A percentile compares a stretch with the other conserved stretches of the same genome.
Evolutionary conservation across 2,888 invertebrate genomes (phyloP).

Genomic region (Coenonympha arcania): DNA sequence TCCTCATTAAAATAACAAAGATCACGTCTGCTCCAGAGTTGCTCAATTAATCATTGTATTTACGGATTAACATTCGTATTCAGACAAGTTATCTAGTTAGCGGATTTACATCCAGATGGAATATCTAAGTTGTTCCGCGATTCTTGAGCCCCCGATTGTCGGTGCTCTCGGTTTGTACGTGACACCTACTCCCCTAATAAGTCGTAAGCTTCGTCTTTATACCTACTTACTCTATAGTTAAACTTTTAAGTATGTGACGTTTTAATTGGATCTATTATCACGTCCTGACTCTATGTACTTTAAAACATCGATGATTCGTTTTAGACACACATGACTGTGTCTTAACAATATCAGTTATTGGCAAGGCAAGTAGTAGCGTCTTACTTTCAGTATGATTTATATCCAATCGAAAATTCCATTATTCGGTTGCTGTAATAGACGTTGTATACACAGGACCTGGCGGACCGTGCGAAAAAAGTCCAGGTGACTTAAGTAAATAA

Average conservation of each 20-base stretch:
- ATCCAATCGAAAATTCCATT: too few species aligned
- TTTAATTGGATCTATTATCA: too few species aligned
- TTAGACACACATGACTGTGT: too few species aligned
- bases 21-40: constrained; percentile 52
- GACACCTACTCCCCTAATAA: constrained; percentile 10
- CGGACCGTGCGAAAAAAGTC: too few species aligned
- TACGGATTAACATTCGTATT: constrained; percentile 61
- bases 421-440: too few species aligned
- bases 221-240: neutral
- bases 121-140: constrained; percentile 42
- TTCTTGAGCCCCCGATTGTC: constrained; percentile 31
- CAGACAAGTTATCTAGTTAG: constrained; percentile 50
- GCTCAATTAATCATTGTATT: constrained; percentile 70
- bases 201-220: neutral
- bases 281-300: too few species aligned
- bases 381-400: too few species aligned
- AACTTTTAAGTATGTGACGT: neutral
- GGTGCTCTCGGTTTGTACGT: constrained; percentile 20
- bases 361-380: too few species aligned
- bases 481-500: too few species aligned
- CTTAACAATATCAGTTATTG: too few species aligned
- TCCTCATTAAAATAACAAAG: constrained; percentile 70
- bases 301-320: too few species aligned
- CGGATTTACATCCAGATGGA: constrained; percentile 63
- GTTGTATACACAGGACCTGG: too few species aligned